These are phyloP conservation scores for Pocillopora verrucosa DNA, from an alignment of 64 coral and sea anemone genomes.

Conservation along the genomic window DNA sequence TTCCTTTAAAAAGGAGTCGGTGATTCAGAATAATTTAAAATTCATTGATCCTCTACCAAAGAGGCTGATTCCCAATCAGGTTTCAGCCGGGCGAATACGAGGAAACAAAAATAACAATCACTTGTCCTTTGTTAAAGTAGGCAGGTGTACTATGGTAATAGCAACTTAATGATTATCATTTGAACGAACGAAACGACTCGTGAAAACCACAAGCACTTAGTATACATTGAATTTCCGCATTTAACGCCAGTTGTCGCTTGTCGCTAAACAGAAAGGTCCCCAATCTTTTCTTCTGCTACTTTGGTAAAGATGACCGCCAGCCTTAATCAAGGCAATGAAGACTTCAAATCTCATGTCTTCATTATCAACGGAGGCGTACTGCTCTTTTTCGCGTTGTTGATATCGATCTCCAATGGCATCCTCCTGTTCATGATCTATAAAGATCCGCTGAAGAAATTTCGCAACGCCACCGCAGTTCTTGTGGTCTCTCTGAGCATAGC, in stretches of 20 bases:
- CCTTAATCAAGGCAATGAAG: background rate
- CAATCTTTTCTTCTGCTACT: background rate
- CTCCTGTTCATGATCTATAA: constrained; percentile 37
- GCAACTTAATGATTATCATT: background rate
- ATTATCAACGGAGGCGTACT: constrained; percentile 35
- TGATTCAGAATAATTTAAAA: no score
- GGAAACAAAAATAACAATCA: no score
- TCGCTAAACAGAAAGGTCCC: background rate
- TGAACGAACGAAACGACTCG: background rate
- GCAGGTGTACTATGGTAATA: background rate
- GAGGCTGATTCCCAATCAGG: no score
- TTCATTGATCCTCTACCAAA: no score
- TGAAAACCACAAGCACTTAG: background rate
- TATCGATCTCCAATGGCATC: constrained; percentile 26
- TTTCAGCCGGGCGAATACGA: no score
- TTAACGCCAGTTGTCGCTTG: background rate
- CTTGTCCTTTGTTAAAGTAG: no score
- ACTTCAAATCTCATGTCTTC: constrained; percentile 20
- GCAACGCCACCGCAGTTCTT: constrained; percentile 42
- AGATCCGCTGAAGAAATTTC: constrained; percentile 41
- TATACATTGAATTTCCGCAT: background rate
- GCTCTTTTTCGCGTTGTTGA: constrained; percentile 37
- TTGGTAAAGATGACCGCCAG: background rate
- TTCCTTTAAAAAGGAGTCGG: no score
- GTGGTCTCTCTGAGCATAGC: constrained; percentile 26